A percentile compares a stretch with the other conserved stretches of the same genome.
phyloP scores from a whole-genome alignment of 2,888 invertebrate genomes.

The Digitonthophagus gazella region DNA sequence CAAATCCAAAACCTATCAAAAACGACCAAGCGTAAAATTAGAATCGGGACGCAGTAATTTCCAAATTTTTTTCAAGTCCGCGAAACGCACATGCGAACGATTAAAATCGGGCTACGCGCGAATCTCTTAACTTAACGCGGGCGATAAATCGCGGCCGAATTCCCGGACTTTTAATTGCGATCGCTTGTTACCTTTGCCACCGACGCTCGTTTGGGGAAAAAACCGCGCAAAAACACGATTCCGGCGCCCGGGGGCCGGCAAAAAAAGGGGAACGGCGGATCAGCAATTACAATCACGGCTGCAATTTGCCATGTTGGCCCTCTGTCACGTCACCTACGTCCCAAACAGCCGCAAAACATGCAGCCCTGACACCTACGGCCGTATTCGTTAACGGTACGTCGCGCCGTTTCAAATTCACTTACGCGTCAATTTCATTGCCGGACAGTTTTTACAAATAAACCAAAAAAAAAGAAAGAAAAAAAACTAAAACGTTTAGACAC shows the following conservation, averaged over 20 bases:
- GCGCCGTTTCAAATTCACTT: background rate
- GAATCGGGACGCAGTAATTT: background rate
- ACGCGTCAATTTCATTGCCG: background rate
- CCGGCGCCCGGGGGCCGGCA: slow-evolving; percentile 17
- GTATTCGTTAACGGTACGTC: background rate
- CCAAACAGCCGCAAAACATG: slow-evolving; percentile 28
- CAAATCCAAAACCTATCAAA: background rate
- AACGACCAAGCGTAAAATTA: background rate
- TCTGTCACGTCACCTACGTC: slow-evolving; percentile 35
- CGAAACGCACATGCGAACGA: background rate
- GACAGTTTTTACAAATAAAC: background rate
- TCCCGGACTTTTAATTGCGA: background rate
- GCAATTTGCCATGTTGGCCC: slow-evolving; percentile 34
- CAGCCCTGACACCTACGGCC: slow-evolving; percentile 17
- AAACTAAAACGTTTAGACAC: background rate
- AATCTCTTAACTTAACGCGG: background rate
- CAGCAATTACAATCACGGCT: slow-evolving; percentile 35
- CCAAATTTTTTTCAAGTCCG: background rate
- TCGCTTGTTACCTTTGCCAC: background rate
- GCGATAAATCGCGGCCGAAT: background rate
- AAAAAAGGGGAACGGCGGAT: slow-evolving; percentile 25
- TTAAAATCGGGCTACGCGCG: no score
- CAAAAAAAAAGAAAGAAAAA: background rate
- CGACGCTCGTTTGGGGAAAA: background rate
- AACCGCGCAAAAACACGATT: background rate